These are phyloP conservation scores for Limnodromus scolopaceus DNA, from an alignment of 2,797 vertebrate species.

Conservation along the genomic window DNA sequence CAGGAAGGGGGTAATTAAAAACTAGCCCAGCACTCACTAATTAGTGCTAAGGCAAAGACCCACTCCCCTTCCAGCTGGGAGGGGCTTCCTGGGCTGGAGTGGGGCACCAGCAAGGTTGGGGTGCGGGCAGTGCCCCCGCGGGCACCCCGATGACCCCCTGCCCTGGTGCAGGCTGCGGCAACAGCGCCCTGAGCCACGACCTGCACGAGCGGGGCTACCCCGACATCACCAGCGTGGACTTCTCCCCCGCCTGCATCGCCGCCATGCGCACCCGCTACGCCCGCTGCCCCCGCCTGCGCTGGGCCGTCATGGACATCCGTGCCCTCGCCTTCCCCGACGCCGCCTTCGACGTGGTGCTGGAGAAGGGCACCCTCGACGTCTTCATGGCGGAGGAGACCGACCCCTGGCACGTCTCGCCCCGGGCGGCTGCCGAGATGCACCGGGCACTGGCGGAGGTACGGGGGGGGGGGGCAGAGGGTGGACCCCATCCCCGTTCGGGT, in stretches of 20 bases:
- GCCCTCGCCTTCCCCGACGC: constrained; percentile 80
- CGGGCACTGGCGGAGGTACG: constrained; percentile 80
- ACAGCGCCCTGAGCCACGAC: constrained; percentile 88
- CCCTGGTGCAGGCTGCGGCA: constrained; percentile 86
- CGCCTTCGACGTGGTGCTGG: constrained; percentile 88
- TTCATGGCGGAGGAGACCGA: constrained; percentile 88
- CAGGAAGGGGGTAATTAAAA: not conserved
- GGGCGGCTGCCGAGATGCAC: constrained; percentile 75
- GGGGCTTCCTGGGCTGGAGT: not conserved
- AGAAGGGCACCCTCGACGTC: constrained; percentile 91
- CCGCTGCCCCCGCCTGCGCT: constrained; percentile 80
- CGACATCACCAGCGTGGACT: constrained; percentile 90
- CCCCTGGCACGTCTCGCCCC: constrained; percentile 84
- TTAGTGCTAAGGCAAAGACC: accelerated
- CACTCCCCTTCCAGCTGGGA: not conserved
- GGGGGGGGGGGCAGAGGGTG: not conserved
- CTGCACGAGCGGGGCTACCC: constrained; percentile 84
- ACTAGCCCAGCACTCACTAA: accelerated
- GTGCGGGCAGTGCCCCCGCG: accelerated
- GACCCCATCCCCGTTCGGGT: not conserved
- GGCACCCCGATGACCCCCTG: not conserved
- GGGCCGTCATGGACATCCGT: constrained; percentile 89
- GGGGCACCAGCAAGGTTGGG: not conserved
- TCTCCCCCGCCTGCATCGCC: constrained; percentile 87
- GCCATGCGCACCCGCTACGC: constrained; percentile 83